phyloP scores from a whole-genome alignment of 2,113 vertebrate genomes.

The Hippopotamus amphibius region DNA sequence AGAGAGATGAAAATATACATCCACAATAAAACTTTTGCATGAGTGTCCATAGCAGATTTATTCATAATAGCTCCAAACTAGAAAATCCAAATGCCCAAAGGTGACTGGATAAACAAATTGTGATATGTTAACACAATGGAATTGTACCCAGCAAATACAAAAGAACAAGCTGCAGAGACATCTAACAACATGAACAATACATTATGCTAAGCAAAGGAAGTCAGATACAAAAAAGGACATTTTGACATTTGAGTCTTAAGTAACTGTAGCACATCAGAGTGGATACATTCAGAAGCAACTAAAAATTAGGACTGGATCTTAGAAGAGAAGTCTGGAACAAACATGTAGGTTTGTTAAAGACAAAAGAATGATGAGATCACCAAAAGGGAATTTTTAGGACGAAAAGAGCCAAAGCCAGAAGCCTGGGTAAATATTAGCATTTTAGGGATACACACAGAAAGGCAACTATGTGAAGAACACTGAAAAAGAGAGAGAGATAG shows the following conservation, averaged over 20 bases:
- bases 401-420: neutral
- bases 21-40: neutral
- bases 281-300: neutral
- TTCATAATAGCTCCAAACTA: neutral
- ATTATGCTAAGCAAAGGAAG: slow-evolving; percentile 20
- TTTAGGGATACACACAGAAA: neutral
- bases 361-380: neutral
- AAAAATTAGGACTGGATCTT: neutral
- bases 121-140: neutral
- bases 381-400: neutral
- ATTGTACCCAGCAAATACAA: neutral
- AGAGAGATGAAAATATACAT: neutral
- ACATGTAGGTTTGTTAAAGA: neutral
- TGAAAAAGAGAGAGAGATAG: neutral
- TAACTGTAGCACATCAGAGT: neutral
- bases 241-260: neutral
- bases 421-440: neutral
- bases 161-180: neutral
- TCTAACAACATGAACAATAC: neutral
- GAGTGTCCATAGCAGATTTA: neutral
- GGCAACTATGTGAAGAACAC: neutral
- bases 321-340: neutral
- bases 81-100: neutral
- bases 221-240: neutral
- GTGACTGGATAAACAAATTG: neutral